A percentile compares a stretch with the other conserved stretches of the same genome.
Evolutionary conservation across 2,888 invertebrate species (phyloP).

Genomic region (Pilophorus perplexus): DNA sequence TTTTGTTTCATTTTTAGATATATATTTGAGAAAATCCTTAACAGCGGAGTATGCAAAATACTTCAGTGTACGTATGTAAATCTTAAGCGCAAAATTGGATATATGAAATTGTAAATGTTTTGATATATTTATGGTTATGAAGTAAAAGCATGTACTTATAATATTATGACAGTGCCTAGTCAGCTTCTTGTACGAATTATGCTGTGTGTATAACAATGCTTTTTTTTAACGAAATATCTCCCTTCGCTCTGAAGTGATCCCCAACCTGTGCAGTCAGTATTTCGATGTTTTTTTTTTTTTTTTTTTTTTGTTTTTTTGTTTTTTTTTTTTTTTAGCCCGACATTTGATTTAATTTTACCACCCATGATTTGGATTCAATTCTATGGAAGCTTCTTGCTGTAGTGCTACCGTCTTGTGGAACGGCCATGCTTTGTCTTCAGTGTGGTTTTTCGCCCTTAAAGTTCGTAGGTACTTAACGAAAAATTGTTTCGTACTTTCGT

Average conservation of each 20-base stretch:
- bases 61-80: slow-evolving; percentile 22
- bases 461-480: not conserved
- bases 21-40: slow-evolving; percentile 8
- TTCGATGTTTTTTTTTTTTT: slow-evolving; percentile 6
- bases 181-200: slow-evolving; percentile 42
- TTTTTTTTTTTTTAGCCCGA: slow-evolving; percentile 5
- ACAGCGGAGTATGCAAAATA: slow-evolving; percentile 46
- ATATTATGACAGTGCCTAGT: slow-evolving; percentile 45
- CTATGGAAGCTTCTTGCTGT: not conserved
- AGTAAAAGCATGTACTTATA: slow-evolving; percentile 34
- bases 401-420: too few species aligned
- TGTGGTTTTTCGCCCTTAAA: not conserved
- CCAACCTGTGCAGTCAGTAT: slow-evolving; percentile 13
- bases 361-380: too few species aligned
- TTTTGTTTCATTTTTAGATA: slow-evolving; percentile 2
- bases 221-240: slow-evolving; percentile 25
- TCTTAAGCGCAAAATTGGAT: slow-evolving; percentile 10
- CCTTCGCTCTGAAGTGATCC: too few species aligned
- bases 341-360: not conserved
- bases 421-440: not conserved
- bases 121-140: slow-evolving; percentile 14
- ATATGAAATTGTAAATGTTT: slow-evolving; percentile 21
- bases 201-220: slow-evolving; percentile 31
- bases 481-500: slow-evolving; percentile 4
- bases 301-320: slow-evolving; percentile 10